Conservation (phyloP, 53 echinoderm and acorn worm genomes). For the Astropecten irregularis region DNA sequence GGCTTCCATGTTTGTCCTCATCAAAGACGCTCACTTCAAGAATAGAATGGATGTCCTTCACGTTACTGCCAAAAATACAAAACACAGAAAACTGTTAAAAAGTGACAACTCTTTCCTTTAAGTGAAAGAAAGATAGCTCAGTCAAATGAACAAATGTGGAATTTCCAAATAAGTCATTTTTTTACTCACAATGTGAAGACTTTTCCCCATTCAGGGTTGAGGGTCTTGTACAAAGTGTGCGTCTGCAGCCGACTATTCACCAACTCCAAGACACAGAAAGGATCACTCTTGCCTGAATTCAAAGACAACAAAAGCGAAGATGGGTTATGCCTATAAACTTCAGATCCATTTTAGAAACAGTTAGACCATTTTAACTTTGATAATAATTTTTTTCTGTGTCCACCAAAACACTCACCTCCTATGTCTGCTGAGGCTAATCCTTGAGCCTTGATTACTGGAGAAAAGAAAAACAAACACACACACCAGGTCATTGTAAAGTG, state of each 20-base stretch:
- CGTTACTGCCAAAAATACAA: slow-evolving; percentile 66
- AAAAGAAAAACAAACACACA: slow-evolving; percentile 6
- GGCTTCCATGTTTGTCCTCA: slow-evolving; percentile 97
- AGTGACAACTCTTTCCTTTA: neutral
- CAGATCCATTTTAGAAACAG: neutral
- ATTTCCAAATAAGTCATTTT: neutral
- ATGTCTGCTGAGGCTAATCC: slow-evolving; percentile 91
- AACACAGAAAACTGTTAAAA: too few relatives aligned
- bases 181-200: slow-evolving; percentile 98
- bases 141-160: neutral
- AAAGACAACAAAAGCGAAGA: too few relatives aligned
- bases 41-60: slow-evolving; percentile 86
- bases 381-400: neutral
- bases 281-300: slow-evolving; percentile 97
- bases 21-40: slow-evolving; percentile 92
- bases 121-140: neutral
- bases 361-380: neutral
- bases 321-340: too few relatives aligned
- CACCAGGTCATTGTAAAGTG: too few relatives aligned
- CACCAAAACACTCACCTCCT: slow-evolving; percentile 72
- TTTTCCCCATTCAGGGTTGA: slow-evolving; percentile 98
- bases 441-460: slow-evolving; percentile 91
- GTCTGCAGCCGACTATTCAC: slow-evolving; percentile 97
- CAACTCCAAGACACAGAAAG: slow-evolving; percentile 93
- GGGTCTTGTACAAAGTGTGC: slow-evolving; percentile 88